These are phyloP conservation scores for Megatriorchis doriae DNA, from an alignment of 2,113 vertebrate genomes.

Conservation along the genomic window DNA sequence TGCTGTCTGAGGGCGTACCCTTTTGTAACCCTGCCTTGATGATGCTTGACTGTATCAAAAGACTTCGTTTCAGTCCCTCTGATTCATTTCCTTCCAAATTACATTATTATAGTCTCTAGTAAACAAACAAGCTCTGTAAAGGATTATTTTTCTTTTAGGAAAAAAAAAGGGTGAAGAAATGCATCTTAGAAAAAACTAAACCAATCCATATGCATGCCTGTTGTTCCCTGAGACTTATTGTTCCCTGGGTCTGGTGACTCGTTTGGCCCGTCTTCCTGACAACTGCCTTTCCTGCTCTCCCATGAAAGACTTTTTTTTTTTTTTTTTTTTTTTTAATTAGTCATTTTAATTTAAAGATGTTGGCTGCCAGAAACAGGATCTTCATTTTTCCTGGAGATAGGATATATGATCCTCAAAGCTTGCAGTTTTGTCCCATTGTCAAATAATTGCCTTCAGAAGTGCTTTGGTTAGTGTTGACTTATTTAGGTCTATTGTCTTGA, in stretches of 20 bases:
- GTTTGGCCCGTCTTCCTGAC: not conserved
- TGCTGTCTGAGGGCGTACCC: not conserved
- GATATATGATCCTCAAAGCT: not conserved
- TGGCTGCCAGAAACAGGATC: not conserved
- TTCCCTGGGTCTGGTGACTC: not conserved
- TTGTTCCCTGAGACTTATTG: not conserved
- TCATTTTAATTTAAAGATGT: not conserved
- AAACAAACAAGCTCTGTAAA: constrained; percentile 15
- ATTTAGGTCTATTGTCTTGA: not conserved
- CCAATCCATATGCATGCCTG: not conserved
- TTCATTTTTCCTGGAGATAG: not conserved
- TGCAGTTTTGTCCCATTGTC: not conserved
- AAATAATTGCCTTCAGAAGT: not conserved
- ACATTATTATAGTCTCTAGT: not conserved
- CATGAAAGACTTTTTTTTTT: not conserved
- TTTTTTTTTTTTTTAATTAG: not conserved
- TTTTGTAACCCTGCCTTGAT: not conserved
- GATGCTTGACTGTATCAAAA: not conserved
- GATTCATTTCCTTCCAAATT: constrained; percentile 31
- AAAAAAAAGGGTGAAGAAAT: not conserved
- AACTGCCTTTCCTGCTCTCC: not conserved
- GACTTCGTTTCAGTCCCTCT: not conserved
- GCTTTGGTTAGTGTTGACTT: not conserved
- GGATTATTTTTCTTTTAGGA: not conserved
- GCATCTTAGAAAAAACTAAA: not conserved